Base-by-base conservation (phyloP, 2,113 vertebrate species). In the Eolophus roseicapilla region DNA sequence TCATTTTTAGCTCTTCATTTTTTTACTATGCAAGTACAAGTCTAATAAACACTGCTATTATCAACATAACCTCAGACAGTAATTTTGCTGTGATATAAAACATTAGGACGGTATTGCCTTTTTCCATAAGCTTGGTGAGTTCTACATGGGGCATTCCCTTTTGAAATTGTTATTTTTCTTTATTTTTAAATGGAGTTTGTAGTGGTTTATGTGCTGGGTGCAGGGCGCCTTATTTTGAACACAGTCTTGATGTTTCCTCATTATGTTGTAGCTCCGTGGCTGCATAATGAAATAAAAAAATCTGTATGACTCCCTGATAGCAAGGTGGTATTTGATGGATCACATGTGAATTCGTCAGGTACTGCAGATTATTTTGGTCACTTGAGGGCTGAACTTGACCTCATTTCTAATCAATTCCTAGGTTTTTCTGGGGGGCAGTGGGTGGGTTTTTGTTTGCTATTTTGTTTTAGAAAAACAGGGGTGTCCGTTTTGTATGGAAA, bases 1-100 rank as follows among this genome's bases (percentile, higher is more conserved):
- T 93, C 82, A 62, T 76, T 84, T 96, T 93, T 85, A 79, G 33
- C 21, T 68, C 69, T 95, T 93, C 3, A 0, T 68, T 92, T 84
- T 60, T 12, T 86, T 68, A 16, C 43, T 78, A 24, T 82, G 39
- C 21, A 83, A 80, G 20, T 83, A 43, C 11, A 21, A 28, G 17
- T 68, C 27, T 84, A 69, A 86, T 92, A 88, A 90, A 44, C 29
- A 86, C 6, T 1, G 3, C n/a, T 76, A 14, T 86, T 94, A 91
- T 49, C 44, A 49, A 50, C 37, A 81, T 90, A 90, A 92, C 44
- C 28, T 65, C 37, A 9, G 49, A 41, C 55, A 65, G 52, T 68
- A 86, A 85, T 88, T 92, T 55, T 62, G 19, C 57, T 41, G 60
- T 60, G 55, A 57, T 85, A 23, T 47, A 81, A 73, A 64, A 60